Evolutionary conservation across 1,140 invertebrate species (phyloP).

Genomic region (Drosophila melanica): DNA sequence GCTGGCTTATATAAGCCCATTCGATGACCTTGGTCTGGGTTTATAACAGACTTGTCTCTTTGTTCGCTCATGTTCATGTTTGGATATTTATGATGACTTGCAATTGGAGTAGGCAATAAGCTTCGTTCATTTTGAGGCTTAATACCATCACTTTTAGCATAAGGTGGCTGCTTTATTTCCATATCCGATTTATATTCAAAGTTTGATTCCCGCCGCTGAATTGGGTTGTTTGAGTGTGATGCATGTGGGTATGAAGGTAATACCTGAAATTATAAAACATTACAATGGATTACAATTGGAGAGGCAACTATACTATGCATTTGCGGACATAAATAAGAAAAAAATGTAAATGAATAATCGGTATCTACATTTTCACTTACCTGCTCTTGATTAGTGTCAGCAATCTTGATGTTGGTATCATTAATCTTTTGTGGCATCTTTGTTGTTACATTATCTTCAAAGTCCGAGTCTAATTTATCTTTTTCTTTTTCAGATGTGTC

Average conservation of each 20-base stretch:
- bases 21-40: constrained; percentile 57
- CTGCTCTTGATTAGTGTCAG: constrained; percentile 34
- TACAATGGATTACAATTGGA: neutral
- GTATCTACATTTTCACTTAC: constrained; percentile 17
- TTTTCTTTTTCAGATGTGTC: constrained; percentile 57
- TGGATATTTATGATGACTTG: constrained; percentile 52
- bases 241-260: constrained; percentile 31
- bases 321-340: too few relatives aligned
- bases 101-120: constrained; percentile 61
- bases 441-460: constrained; percentile 86
- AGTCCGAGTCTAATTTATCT: constrained; percentile 85
- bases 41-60: constrained; percentile 22
- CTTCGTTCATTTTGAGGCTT: constrained; percentile 53
- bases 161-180: constrained; percentile 45
- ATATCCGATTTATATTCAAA: constrained; percentile 48
- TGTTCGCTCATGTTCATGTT: constrained; percentile 71
- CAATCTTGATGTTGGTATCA: constrained; percentile 18
- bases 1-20: constrained; percentile 52
- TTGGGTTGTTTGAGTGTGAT: constrained; percentile 18
- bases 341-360: too few relatives aligned
- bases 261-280: constrained; percentile 23
- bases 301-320: too few relatives aligned
- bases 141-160: constrained; percentile 34
- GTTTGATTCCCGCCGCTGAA: constrained; percentile 47
- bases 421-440: constrained; percentile 84